Evolutionary conservation across 1,140 invertebrate genomes (phyloP), one percentile per base, ranked within the genome.

Genomic region (Lepidotrigona ventralis): DNA sequence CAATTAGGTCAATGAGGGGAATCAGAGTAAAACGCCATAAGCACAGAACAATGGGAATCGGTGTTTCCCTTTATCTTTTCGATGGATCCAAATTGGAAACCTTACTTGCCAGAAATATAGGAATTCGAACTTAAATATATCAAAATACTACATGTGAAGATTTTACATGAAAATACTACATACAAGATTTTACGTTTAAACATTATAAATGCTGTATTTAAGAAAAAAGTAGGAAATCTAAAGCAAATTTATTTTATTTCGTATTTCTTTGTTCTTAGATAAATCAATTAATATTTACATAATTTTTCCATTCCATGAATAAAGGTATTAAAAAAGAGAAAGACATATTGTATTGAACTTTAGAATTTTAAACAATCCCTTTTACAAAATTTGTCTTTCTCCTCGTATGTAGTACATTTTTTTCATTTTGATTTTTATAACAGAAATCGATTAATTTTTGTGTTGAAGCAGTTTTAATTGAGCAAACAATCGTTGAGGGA

Each of bases 1-100:
- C 64, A 66, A 66, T 66, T 66, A 66, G 64, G 64, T 33, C 64
- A 66, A 66, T 33, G 64, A 66, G 17, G 26, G 17, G 26, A 66
- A 66, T 66, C 64, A 66, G 21, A 33, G 64, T 29, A 66, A 33
- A 66, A 17, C 21, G 12, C 39, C 21, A 21, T 70, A 46, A 39
- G 17, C 26, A 21, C 9, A 66, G 64, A 33, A 9, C 8, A 19
- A 33, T 66, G 29, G 9, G 19, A 33, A 29, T 9, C 6, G 21
- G 19, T 19, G 12, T 17, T 39, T 33, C 33, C 21, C 26, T 66
- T 66, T 17, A 21, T 33, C 58, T 60, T 4, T 60, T n/a, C n/a
- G 23, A 23, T 60, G 11, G n/a, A 60, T 12, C 23, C 58, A 23
- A 60, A 60, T 60, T 60, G 58, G 58, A n/a, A n/a, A 11, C 58